Percentiles rank a stretch among this genome's conserved stretches.
Conservation (phyloP, 2,113 vertebrate species). For the Pseudorectes ferrugineus region DNA sequence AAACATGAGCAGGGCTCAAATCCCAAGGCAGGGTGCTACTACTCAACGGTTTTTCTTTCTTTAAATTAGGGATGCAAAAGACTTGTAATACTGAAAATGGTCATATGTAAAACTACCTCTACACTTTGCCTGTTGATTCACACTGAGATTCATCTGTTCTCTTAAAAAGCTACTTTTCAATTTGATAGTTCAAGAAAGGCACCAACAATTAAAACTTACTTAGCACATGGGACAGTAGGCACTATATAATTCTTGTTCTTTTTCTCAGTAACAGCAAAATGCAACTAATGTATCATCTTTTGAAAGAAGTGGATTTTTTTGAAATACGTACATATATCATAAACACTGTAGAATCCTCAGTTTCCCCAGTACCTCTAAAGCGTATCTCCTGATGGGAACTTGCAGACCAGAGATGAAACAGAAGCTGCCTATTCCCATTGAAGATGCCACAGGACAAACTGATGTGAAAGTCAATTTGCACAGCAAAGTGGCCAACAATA, state of each 20-base stretch:
- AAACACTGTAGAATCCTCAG: background rate
- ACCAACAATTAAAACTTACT: background rate
- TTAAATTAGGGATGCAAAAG: background rate
- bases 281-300: accelerated
- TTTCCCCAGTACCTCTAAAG: background rate
- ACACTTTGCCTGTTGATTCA: background rate
- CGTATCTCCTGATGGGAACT: background rate
- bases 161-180: background rate
- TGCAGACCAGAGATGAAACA: background rate
- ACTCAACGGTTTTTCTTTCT: background rate
- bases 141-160: background rate
- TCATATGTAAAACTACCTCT: background rate
- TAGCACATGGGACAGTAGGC: accelerated
- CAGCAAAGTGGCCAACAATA: background rate
- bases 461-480: background rate
- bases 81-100: background rate
- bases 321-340: accelerated
- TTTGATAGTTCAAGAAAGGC: background rate
- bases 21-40: background rate
- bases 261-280: background rate
- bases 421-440: background rate
- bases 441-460: background rate
- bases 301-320: background rate
- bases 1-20: background rate
- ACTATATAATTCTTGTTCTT: background rate